phyloP scores from a whole-genome alignment of 1,140 invertebrate genomes.

The Leptinotarsa undecemlineata region DNA sequence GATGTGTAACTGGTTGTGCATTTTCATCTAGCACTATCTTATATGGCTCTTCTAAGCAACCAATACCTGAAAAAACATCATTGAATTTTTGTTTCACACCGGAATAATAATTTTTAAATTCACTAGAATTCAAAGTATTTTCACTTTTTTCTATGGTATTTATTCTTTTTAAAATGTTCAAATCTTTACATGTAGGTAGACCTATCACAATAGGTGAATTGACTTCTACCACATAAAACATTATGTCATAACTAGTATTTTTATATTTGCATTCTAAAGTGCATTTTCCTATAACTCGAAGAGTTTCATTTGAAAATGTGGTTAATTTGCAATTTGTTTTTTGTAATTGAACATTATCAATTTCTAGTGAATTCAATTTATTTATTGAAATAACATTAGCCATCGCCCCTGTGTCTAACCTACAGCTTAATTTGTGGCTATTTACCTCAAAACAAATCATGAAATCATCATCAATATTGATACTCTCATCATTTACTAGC shows the following conservation, averaged over 20 bases:
- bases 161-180: neutral
- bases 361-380: neutral
- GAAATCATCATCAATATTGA: neutral
- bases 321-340: neutral
- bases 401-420: neutral
- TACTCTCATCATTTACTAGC: neutral
- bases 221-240: neutral
- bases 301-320: neutral
- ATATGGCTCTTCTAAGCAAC: conserved; percentile 30
- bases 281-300: neutral
- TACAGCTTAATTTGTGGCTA: neutral
- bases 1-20: no score
- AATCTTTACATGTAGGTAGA: neutral
- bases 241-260: neutral
- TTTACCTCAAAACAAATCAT: neutral
- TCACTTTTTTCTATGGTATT: conserved; percentile 28
- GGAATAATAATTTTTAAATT: neutral
- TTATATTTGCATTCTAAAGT: neutral
- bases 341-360: neutral
- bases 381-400: no score
- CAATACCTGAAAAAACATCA: conserved; percentile 39
- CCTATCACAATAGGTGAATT: neutral
- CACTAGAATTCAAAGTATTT: conserved; percentile 9
- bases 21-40: neutral
- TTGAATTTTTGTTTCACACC: conserved; percentile 31